A percentile compares a stretch with the other conserved stretches of the same genome.
Conservation (phyloP, 2,797 vertebrate genomes). For the Thaleichthys pacificus region DNA sequence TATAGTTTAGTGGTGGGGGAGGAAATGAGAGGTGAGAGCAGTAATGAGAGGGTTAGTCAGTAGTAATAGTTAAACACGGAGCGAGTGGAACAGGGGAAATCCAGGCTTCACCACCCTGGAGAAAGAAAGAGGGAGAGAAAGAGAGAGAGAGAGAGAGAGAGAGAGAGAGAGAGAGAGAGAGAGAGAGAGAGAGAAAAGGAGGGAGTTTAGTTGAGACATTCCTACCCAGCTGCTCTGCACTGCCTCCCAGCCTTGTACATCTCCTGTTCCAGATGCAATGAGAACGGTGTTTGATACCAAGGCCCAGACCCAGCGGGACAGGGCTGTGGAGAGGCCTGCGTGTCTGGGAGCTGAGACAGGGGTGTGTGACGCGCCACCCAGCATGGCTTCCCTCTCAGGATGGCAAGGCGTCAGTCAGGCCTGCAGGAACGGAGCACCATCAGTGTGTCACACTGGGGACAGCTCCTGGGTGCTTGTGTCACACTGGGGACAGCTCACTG, state of each 20-base stretch:
- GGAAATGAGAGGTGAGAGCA: slow-evolving; percentile 62
- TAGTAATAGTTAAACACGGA: slow-evolving; percentile 62
- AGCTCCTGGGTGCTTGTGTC: no score
- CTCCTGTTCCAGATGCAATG: no score
- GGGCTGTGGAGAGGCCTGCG: slow-evolving; percentile 57
- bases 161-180: slow-evolving; percentile 1
- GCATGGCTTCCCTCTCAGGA: no score
- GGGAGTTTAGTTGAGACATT: no score
- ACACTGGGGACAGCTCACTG: no score
- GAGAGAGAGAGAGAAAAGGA: neutral
- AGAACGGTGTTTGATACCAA: slow-evolving; percentile 52
- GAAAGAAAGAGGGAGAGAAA: neutral
- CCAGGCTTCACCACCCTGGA: slow-evolving; percentile 74
- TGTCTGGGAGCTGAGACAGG: slow-evolving; percentile 53
- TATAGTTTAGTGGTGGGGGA: slow-evolving; percentile 61
- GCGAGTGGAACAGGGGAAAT: slow-evolving; percentile 74
- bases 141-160: neutral
- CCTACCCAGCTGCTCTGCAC: no score
- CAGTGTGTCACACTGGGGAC: no score
- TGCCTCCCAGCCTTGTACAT: no score
- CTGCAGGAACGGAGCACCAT: no score
- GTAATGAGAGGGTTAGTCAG: slow-evolving; percentile 45
- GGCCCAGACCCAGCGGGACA: slow-evolving; percentile 71
- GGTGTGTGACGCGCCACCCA: slow-evolving; percentile 53
- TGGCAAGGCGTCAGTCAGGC: no score